Conservation (phyloP, 2,113 vertebrate species). For the Bolborhynchus lineola region DNA sequence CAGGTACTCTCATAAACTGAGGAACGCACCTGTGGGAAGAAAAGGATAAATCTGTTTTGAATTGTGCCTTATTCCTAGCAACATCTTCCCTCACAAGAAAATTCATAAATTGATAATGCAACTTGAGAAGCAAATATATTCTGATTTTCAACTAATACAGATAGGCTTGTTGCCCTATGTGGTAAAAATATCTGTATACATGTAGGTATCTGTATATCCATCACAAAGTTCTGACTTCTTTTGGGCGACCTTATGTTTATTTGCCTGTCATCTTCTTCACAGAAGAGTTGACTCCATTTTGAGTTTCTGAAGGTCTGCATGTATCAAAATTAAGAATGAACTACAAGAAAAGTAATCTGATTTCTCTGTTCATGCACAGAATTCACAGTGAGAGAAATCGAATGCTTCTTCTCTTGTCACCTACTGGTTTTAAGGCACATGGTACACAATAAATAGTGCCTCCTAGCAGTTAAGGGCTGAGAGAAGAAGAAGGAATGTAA, state of each 20-base stretch:
- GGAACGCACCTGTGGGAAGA: background rate
- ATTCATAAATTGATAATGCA: conserved; percentile 11
- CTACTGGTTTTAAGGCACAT: background rate
- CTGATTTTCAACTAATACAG: background rate
- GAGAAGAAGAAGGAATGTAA: background rate
- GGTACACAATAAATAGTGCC: background rate
- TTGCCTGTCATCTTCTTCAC: conserved; percentile 90
- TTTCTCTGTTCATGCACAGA: conserved; percentile 14
- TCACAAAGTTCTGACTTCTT: conserved; percentile 90
- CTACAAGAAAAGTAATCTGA: background rate
- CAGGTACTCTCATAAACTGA: background rate
- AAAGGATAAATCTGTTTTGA: background rate
- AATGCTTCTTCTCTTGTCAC: background rate
- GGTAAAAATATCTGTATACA: conserved; percentile 13
- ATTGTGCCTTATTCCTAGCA: background rate
- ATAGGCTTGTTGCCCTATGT: background rate
- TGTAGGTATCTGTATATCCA: conserved; percentile 86
- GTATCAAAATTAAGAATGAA: conserved; percentile 52
- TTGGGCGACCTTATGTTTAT: conserved; percentile 89
- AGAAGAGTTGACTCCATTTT: conserved; percentile 91
- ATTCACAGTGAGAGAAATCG: background rate
- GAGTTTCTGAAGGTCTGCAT: conserved; percentile 91
- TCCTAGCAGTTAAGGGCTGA: background rate
- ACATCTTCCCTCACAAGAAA: conserved; percentile 11
- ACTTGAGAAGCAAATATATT: background rate